Evolutionary conservation across 1,140 invertebrate species (phyloP).

Genomic region (Lucilia sericata): DNA sequence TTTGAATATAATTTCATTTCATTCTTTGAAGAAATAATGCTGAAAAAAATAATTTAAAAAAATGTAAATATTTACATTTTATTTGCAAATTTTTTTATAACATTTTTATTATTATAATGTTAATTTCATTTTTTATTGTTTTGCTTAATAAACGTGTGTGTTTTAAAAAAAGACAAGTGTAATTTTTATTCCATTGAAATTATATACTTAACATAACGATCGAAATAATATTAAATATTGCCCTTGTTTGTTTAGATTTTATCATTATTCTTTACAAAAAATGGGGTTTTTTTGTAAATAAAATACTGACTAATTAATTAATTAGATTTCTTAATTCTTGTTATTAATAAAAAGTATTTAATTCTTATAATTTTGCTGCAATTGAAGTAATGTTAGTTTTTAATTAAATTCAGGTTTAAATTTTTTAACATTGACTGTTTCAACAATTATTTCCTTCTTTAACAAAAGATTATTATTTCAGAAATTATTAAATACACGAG

Average conservation of each 20-base stretch:
- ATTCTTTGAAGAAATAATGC: too few species aligned
- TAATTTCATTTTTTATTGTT: not conserved
- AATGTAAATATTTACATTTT: slow-evolving; percentile 30
- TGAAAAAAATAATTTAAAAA: not conserved
- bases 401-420: too few species aligned
- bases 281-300: not conserved
- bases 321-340: too few species aligned
- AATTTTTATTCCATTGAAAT: not conserved
- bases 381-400: too few species aligned
- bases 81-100: slow-evolving; percentile 3
- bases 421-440: too few species aligned
- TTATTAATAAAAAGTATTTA: too few species aligned
- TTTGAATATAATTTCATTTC: too few species aligned
- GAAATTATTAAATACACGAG: too few species aligned
- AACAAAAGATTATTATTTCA: too few species aligned
- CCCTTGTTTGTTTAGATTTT: not conserved
- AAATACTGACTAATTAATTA: not conserved
- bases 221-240: not conserved
- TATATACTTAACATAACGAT: not conserved
- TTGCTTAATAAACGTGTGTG: not conserved
- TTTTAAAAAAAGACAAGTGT: not conserved
- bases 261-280: not conserved
- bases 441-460: too few species aligned
- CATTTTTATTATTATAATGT: not conserved
- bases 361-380: too few species aligned